A percentile compares a stretch with the other conserved stretches of the same genome.
Evolutionary conservation across 2,113 vertebrate genomes (phyloP).

Genomic region (Pimephales promelas): DNA sequence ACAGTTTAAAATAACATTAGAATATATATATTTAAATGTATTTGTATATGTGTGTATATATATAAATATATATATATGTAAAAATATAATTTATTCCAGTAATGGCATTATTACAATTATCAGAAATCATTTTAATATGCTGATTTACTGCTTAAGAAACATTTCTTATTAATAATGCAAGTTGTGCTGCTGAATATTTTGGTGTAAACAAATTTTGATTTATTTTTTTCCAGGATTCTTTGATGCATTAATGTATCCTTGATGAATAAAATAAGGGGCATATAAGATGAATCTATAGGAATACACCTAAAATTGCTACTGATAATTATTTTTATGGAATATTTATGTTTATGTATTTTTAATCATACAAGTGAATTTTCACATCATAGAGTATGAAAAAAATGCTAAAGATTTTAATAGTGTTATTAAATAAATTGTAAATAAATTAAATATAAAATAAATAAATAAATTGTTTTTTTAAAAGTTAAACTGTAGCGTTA

Average conservation of each 20-base stretch:
- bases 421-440: neutral
- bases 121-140: neutral
- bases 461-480: neutral
- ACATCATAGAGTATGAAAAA: neutral
- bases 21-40: too few species aligned
- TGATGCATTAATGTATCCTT: neutral
- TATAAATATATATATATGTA: neutral
- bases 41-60: too few species aligned
- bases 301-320: neutral
- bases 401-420: neutral
- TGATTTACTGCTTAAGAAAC: neutral
- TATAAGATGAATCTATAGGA: neutral
- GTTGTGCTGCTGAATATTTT: neutral
- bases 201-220: neutral
- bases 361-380: neutral
- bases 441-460: too few species aligned
- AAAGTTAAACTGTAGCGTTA: neutral
- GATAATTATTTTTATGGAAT: too few species aligned
- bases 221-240: neutral
- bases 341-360: neutral
- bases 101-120: neutral
- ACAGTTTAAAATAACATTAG: neutral
- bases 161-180: neutral
- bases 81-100: neutral
- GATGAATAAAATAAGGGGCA: neutral